These are phyloP conservation scores for Pomatorhinus ruficollis DNA, from an alignment of 2,113 vertebrate genomes.

Conservation along the genomic window DNA sequence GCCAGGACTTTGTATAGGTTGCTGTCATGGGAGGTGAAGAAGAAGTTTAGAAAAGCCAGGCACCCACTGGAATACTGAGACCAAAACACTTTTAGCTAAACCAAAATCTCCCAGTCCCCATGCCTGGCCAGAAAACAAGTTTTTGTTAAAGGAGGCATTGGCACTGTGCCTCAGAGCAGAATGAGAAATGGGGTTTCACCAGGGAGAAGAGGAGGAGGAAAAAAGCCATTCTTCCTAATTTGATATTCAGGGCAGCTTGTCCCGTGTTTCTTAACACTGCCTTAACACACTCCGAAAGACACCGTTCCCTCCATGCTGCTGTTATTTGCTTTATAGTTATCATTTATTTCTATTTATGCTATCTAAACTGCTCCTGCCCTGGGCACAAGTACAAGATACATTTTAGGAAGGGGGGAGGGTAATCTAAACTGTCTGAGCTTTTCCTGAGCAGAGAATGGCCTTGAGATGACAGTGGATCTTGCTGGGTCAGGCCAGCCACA, in stretches of 20 bases:
- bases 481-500: background rate
- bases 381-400: background rate
- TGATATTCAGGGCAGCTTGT: constrained; percentile 6
- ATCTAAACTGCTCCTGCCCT: background rate
- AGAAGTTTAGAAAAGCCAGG: background rate
- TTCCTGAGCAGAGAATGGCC: background rate
- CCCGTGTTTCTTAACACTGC: background rate
- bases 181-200: background rate
- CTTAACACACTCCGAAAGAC: background rate
- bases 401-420: background rate
- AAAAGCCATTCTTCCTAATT: background rate
- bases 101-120: background rate
- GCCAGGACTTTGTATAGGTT: background rate
- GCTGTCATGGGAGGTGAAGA: background rate
- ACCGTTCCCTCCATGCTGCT: background rate
- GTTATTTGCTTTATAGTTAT: constrained; percentile 28
- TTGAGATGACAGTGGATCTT: background rate
- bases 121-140: background rate
- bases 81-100: background rate
- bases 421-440: background rate
- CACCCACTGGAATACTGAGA: background rate
- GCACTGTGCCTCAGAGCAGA: background rate
- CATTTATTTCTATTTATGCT: constrained; percentile 28
- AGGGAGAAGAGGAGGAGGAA: background rate
- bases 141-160: background rate